Evolutionary conservation across 1,140 invertebrate species (phyloP).

Genomic region (Armadillidium nasatum): DNA sequence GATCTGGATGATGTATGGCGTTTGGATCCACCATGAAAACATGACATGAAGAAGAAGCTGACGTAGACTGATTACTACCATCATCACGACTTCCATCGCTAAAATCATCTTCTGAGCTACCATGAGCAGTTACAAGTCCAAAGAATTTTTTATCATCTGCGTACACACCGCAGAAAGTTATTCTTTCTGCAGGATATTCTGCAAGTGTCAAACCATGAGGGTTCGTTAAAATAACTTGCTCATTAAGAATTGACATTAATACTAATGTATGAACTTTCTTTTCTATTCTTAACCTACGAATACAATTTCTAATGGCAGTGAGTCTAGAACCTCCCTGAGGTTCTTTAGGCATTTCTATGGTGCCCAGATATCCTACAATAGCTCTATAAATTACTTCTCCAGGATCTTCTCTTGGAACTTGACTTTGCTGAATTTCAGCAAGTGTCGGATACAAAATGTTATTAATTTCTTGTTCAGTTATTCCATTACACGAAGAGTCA

Average conservation of each 20-base stretch:
- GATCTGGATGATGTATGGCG: slow-evolving; percentile 64
- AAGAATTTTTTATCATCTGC: slow-evolving; percentile 84
- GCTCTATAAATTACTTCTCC: slow-evolving; percentile 62
- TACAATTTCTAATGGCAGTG: slow-evolving; percentile 68
- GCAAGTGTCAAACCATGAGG: slow-evolving; percentile 59
- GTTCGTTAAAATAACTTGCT: slow-evolving; percentile 70
- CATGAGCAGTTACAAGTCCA: slow-evolving; percentile 77
- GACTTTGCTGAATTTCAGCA: slow-evolving; percentile 38
- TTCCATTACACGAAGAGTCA: slow-evolving; percentile 21
- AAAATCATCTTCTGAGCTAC: slow-evolving; percentile 41
- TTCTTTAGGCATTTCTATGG: slow-evolving; percentile 67
- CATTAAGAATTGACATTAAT: slow-evolving; percentile 73
- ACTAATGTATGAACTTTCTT: slow-evolving; percentile 81
- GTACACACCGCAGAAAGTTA: slow-evolving; percentile 83
- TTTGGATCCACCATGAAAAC: slow-evolving; percentile 89
- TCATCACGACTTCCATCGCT: slow-evolving; percentile 43
- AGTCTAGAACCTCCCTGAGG: slow-evolving; percentile 48
- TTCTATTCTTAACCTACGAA: slow-evolving; percentile 79
- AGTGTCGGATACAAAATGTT: slow-evolving; percentile 47
- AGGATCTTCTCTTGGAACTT: slow-evolving; percentile 37
- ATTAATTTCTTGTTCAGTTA: slow-evolving; percentile 48
- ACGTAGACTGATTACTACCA: slow-evolving; percentile 22
- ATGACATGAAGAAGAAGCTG: slow-evolving; percentile 82
- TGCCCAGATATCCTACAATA: slow-evolving; percentile 88
- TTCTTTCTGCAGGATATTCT: slow-evolving; percentile 75